phyloP scores from a whole-genome alignment of 2,888 invertebrate species.

The Cephonodes hylas region DNA sequence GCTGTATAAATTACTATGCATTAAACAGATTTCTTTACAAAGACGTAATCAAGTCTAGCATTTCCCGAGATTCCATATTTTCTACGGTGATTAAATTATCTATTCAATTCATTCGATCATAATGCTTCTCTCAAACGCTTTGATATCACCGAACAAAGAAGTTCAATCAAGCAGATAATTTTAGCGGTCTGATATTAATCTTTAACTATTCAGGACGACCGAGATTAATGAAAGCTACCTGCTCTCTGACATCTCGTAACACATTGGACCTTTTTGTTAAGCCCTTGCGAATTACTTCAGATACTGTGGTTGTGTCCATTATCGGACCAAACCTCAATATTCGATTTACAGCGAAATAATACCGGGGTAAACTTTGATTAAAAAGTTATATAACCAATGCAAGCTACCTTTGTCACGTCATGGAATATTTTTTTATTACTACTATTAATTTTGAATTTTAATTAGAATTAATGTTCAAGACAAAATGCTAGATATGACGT shows the following conservation, averaged over 20 bases:
- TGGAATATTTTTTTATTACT: not conserved
- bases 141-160: not conserved
- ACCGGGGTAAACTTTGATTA: not conserved
- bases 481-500: not conserved
- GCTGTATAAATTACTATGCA: too few species aligned
- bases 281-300: not conserved
- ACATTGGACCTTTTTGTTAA: not conserved
- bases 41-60: too few species aligned
- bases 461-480: not conserved
- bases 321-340: not conserved
- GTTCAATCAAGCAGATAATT: not conserved
- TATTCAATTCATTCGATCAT: not conserved
- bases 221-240: not conserved
- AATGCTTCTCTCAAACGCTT: not conserved
- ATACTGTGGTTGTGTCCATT: not conserved
- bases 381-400: not conserved
- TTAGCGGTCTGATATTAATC: not conserved
- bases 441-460: not conserved
- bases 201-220: not conserved
- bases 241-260: not conserved
- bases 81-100: too few species aligned
- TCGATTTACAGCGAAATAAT: not conserved
- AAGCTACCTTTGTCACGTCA: too few species aligned
- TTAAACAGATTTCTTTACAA: too few species aligned
- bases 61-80: too few species aligned